These are phyloP conservation scores for Anthopleura sola DNA, from an alignment of 64 coral and sea anemone genomes.

Conservation along the genomic window DNA sequence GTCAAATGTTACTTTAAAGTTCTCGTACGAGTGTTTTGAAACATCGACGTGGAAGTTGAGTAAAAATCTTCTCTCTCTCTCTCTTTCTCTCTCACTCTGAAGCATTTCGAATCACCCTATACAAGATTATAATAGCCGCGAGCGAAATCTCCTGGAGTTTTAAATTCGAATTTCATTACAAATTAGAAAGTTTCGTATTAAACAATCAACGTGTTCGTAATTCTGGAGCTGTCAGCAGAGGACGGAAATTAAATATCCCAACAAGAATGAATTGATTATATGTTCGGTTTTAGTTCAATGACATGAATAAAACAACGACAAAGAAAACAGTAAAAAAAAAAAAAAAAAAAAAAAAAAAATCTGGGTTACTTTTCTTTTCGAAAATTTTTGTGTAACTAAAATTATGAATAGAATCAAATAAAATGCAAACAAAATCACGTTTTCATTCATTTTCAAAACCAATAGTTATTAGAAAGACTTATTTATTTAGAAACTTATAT, in stretches of 20 bases:
- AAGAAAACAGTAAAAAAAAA: background rate
- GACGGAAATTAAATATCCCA: slow-evolving; percentile 13
- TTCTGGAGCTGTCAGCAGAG: background rate
- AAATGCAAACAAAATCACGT: background rate
- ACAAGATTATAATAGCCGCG: background rate
- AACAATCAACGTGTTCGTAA: slow-evolving; percentile 6
- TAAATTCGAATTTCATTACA: background rate
- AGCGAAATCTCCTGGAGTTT: background rate
- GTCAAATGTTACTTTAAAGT: slow-evolving; percentile 14
- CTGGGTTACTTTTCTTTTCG: no score
- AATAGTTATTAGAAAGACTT: background rate
- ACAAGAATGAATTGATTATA: background rate
- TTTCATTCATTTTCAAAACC: background rate
- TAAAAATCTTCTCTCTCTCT: background rate
- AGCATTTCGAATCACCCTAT: background rate
- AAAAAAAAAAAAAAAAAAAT: background rate
- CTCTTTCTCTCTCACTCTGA: background rate
- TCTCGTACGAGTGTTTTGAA: background rate
- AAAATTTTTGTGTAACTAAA: background rate
- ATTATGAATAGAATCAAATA: background rate
- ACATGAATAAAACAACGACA: background rate
- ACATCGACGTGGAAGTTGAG: background rate
- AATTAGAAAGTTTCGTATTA: slow-evolving; percentile 1
- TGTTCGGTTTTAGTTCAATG: background rate
- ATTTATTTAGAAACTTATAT: background rate